A percentile compares a stretch with the other conserved stretches of the same genome.
Conservation (phyloP, 2,113 vertebrate genomes). For the Zosterops borbonicus region DNA sequence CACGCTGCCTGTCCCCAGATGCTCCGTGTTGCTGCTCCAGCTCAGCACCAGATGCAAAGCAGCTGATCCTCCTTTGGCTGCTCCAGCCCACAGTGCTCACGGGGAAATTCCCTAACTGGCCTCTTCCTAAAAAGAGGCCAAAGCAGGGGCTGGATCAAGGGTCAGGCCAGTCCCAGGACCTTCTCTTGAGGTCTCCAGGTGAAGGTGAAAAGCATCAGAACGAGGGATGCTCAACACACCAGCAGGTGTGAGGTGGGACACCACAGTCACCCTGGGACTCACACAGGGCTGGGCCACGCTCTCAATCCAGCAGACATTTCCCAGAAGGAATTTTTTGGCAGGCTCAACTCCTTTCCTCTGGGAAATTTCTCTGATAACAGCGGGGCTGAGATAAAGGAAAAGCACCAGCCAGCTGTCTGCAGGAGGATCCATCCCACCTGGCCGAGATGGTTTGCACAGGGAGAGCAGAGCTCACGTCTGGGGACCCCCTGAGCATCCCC, state of each 20-base stretch:
- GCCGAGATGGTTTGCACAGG: fast-evolving
- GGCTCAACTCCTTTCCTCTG: background rate
- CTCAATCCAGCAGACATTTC: background rate
- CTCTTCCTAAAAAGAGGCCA: background rate
- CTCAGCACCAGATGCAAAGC: background rate
- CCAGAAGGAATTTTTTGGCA: background rate
- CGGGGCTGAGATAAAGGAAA: background rate
- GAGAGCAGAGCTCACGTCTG: background rate
- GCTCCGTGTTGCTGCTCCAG: background rate
- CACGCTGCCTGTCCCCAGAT: background rate
- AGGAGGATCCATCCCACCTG: background rate
- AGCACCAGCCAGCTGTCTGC: background rate
- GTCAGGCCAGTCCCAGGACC: background rate
- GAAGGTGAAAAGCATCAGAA: background rate
- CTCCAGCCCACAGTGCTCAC: background rate
- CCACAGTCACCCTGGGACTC: background rate
- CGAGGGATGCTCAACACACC: background rate
- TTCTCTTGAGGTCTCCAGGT: background rate
- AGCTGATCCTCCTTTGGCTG: background rate
- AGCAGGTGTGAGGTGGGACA: background rate
- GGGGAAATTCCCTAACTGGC: background rate
- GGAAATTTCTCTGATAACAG: background rate
- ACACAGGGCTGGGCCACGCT: fast-evolving
- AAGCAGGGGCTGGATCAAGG: background rate
- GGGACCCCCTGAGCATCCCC: background rate